Percentiles rank a stretch among this genome's conserved stretches.
Conservation (phyloP, 2,113 vertebrate species). For the Urocitellus parryii region DNA sequence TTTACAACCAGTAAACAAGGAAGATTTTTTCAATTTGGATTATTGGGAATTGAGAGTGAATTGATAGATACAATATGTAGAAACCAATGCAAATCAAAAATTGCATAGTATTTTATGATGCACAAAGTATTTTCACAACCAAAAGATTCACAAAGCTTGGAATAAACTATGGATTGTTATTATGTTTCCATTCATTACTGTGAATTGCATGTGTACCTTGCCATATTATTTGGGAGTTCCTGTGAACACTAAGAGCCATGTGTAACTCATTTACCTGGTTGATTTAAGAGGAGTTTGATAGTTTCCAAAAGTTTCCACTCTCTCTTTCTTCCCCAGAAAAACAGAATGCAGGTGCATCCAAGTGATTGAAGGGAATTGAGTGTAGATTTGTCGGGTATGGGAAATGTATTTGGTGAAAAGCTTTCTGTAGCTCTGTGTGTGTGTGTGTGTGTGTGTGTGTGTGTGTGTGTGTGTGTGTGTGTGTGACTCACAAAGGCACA, state of each 20-base stretch:
- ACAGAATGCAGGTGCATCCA: constrained; percentile 59
- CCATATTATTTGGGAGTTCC: constrained; percentile 4
- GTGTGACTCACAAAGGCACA: background rate
- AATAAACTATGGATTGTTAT: constrained; percentile 1
- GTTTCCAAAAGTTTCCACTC: constrained; percentile 66
- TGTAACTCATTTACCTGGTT: constrained; percentile 72
- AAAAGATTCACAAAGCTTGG: background rate
- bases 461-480: no score
- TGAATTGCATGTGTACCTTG: constrained; percentile 5
- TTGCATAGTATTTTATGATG: background rate
- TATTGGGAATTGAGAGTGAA: background rate
- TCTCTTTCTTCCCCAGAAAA: constrained; percentile 59
- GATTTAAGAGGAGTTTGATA: constrained; percentile 65
- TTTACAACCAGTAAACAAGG: background rate
- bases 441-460: background rate
- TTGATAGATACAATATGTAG: background rate
- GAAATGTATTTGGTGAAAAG: background rate
- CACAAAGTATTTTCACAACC: constrained; percentile 3
- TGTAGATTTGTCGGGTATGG: constrained; percentile 5
- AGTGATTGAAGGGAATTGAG: background rate
- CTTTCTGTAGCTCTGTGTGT: background rate
- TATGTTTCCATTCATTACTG: background rate
- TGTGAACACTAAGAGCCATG: constrained; percentile 52
- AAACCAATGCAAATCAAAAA: constrained; percentile 1
- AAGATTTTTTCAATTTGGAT: constrained; percentile 5